A percentile compares a stretch with the other conserved stretches of the same genome.
These are phyloP conservation scores for Ageneiosus marmoratus DNA, from an alignment of 2,113 vertebrate species.

Conservation along the genomic window DNA sequence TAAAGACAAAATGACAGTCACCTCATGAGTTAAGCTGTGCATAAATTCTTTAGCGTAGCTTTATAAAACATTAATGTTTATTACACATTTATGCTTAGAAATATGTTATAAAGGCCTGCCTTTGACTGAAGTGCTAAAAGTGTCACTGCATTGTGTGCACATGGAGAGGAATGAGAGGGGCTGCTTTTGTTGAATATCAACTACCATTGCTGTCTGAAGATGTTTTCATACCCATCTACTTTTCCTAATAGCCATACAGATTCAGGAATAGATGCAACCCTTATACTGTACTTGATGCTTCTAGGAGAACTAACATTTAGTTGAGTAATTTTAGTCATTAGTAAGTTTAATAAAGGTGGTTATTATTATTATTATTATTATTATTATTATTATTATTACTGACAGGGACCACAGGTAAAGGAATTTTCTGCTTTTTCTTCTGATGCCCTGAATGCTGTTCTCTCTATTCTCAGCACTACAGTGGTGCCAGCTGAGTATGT, in stretches of 20 bases:
- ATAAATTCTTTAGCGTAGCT: background rate
- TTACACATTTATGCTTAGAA: background rate
- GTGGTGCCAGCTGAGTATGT: background rate
- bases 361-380: constrained; percentile 8
- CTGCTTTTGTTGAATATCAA: background rate
- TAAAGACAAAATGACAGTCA: background rate
- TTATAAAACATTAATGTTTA: background rate
- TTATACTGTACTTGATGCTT: background rate
- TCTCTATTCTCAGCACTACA: background rate
- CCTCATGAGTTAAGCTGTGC: background rate
- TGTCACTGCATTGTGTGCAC: background rate
- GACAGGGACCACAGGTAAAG: background rate
- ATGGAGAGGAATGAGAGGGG: background rate
- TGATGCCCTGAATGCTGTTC: background rate
- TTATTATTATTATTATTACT: constrained; percentile 9
- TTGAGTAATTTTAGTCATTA: too few relatives aligned
- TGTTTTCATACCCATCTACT: background rate
- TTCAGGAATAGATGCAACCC: background rate
- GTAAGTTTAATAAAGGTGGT: too few relatives aligned
- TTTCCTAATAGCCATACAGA: background rate
- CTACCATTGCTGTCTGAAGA: background rate
- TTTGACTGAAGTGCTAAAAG: background rate
- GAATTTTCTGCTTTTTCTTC: background rate
- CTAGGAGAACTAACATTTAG: too few relatives aligned
- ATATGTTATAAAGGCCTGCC: background rate